These are phyloP conservation scores for Myotis lucifugus DNA, from an alignment of 2,113 vertebrate genomes.

Conservation along the genomic window DNA sequence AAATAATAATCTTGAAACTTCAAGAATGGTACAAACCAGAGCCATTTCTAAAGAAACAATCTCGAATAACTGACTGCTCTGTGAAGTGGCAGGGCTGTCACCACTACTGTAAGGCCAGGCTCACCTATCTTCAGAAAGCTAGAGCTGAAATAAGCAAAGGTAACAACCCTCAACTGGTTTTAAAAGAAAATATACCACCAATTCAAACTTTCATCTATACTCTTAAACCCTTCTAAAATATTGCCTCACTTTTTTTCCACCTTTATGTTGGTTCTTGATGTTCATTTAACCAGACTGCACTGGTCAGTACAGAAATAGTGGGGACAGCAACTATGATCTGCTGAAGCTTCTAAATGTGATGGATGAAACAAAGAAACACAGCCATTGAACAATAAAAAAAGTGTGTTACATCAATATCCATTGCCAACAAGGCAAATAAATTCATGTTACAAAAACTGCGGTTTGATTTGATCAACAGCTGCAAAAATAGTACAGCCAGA, in stretches of 20 bases:
- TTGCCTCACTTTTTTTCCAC: background rate
- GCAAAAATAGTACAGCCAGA: conserved; percentile 47
- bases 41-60: conserved; percentile 24
- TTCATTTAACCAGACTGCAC: background rate
- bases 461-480: conserved; percentile 4
- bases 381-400: background rate
- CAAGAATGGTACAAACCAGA: conserved; percentile 9
- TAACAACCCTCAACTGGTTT: background rate
- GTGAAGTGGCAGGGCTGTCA: background rate
- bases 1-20: background rate
- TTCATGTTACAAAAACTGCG: background rate
- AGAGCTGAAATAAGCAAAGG: background rate
- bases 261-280: background rate
- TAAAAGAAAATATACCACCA: background rate
- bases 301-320: background rate
- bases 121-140: background rate
- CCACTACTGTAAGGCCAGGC: background rate
- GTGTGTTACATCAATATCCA: conserved; percentile 36
- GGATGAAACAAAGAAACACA: background rate
- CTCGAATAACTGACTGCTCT: background rate
- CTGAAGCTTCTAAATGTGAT: conserved; percentile 3
- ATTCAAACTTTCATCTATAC: background rate
- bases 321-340: background rate
- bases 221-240: background rate
- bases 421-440: background rate